A percentile compares a stretch with the other conserved stretches of the same genome.
Evolutionary conservation across 2,888 invertebrate genomes (phyloP).

Genomic region (Ophion obscuratus): DNA sequence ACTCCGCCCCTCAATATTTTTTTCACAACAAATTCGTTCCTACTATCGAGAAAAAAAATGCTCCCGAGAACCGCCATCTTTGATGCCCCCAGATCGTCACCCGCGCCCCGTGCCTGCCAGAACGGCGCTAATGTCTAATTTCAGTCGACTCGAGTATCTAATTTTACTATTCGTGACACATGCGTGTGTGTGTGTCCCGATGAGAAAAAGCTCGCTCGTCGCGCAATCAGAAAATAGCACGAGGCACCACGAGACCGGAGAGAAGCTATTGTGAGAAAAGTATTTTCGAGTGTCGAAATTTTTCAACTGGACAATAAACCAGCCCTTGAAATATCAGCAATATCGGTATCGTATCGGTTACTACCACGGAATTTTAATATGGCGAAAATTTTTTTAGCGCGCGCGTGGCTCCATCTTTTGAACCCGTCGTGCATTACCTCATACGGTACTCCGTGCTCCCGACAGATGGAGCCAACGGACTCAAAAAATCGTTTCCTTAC

Average conservation of each 20-base stretch:
- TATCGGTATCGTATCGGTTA: not conserved
- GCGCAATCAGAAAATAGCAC: slow-evolving; percentile 68
- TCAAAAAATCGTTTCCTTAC: no score
- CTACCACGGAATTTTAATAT: no score
- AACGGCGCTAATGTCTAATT: slow-evolving; percentile 69
- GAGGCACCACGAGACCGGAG: slow-evolving; percentile 29
- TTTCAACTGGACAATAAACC: not conserved
- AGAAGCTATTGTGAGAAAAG: slow-evolving; percentile 34
- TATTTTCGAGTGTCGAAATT: not conserved
- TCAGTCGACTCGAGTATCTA: slow-evolving; percentile 68
- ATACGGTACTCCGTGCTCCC: no score
- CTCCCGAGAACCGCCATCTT: slow-evolving; percentile 46
- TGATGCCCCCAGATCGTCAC: slow-evolving; percentile 13
- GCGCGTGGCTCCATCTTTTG: no score
- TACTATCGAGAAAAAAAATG: not conserved
- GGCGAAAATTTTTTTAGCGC: no score
- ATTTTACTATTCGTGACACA: slow-evolving; percentile 63
- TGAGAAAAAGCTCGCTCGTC: slow-evolving; percentile 65
- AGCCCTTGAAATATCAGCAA: not conserved
- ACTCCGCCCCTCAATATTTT: not conserved
- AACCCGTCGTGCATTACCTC: no score
- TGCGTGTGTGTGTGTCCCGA: slow-evolving; percentile 62
- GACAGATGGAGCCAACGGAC: not conserved
- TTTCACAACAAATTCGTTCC: no score
- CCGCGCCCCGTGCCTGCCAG: not conserved